Conservation (phyloP, 1,140 invertebrate species). For the Ectropis grisescens region DNA sequence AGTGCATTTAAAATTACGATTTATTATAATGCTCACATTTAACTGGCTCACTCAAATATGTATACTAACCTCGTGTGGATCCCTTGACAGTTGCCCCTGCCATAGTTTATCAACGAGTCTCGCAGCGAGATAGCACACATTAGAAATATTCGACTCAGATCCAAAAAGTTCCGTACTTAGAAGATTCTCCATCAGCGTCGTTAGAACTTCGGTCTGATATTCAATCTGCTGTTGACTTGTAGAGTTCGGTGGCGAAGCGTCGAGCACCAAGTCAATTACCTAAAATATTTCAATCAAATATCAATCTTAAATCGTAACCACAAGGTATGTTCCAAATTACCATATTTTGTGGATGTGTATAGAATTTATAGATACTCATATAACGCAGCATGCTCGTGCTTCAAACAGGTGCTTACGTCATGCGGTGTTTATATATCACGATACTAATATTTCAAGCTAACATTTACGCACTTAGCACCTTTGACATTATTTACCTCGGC, state of each 20-base stretch:
- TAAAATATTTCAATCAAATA: constrained; percentile 43
- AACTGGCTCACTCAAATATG: no score
- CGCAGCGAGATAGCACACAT: constrained; percentile 94
- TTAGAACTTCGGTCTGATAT: constrained; percentile 94
- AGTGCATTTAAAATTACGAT: background rate
- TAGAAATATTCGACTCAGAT: constrained; percentile 86
- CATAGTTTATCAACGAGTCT: constrained; percentile 97
- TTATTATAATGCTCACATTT: no score
- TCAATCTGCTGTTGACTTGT: constrained; percentile 85
- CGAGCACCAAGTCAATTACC: constrained; percentile 89
- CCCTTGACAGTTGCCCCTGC: constrained; percentile 91
- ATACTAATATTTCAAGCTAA: no score
- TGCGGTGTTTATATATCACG: no score
- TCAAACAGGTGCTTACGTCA: no score
- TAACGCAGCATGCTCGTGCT: no score
- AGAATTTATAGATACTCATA: no score
- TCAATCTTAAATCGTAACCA: no score
- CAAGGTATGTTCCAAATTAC: no score
- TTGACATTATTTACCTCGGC: no score
- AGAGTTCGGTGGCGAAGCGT: constrained; percentile 87
- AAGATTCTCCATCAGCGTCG: constrained; percentile 94
- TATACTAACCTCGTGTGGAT: constrained; percentile 90
- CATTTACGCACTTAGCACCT: no score
- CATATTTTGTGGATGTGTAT: no score
- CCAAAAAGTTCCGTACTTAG: constrained; percentile 91